Percentiles rank a stretch among this genome's conserved stretches.
Evolutionary conservation across 1,140 invertebrate genomes (phyloP).

Genomic region (Caenorhabditis briggsae): DNA sequence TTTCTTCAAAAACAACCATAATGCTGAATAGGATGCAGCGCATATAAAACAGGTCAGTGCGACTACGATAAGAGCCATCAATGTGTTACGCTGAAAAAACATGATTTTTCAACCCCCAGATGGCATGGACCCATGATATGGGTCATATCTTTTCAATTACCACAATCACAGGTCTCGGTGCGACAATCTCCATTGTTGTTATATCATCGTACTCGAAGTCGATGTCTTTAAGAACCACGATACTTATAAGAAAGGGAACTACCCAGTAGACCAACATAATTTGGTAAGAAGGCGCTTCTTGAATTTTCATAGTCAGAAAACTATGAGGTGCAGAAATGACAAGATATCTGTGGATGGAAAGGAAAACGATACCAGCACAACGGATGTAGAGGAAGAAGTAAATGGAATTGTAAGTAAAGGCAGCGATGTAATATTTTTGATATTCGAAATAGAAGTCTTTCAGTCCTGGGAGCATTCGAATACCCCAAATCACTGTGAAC

Average conservation of each 20-base stretch:
- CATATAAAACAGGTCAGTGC: constrained; percentile 32
- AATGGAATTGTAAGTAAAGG: constrained; percentile 7
- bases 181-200: too few relatives aligned
- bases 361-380: constrained; percentile 18
- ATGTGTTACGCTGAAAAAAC: constrained; percentile 20
- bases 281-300: not conserved
- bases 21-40: not conserved
- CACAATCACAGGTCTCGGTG: not conserved
- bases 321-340: not conserved
- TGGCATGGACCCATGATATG: too few relatives aligned
- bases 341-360: constrained; percentile 31
- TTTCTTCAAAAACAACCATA: constrained; percentile 15
- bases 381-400: not conserved
- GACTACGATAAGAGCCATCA: constrained; percentile 21
- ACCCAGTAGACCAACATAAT: not conserved
- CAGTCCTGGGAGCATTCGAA: constrained; percentile 9
- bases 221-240: constrained; percentile 15
- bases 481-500: not conserved
- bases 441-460: constrained; percentile 19
- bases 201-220: not conserved
- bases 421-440: constrained; percentile 32
- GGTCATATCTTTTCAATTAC: not conserved
- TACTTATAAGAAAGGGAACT: not conserved
- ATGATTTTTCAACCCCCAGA: not conserved
- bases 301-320: not conserved